Conservation (phyloP, 2,113 vertebrate genomes). For the Cyphomyrus plagiostoma region DNA sequence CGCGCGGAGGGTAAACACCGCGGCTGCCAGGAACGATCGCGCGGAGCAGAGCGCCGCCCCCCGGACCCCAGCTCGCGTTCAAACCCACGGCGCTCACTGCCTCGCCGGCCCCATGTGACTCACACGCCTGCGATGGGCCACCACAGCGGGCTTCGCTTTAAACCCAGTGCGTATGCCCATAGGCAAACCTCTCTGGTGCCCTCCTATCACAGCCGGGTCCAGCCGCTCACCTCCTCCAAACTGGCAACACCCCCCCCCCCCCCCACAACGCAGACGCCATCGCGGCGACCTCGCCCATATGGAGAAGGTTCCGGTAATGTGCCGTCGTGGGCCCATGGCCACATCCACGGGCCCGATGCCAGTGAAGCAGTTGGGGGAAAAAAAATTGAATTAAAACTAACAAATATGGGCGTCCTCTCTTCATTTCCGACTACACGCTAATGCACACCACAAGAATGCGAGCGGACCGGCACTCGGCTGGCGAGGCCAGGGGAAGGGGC, state of each 20-base stretch:
- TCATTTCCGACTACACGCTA: slow-evolving; percentile 26
- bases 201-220: neutral
- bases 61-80: neutral
- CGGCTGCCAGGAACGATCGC: slow-evolving; percentile 68
- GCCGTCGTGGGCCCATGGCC: neutral
- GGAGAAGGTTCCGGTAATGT: neutral
- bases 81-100: neutral
- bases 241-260: neutral
- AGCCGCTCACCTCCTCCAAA: neutral
- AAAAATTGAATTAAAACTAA: neutral
- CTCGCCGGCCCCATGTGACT: neutral
- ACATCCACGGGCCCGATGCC: neutral
- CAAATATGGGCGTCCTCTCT: slow-evolving; percentile 17
- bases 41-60: slow-evolving; percentile 30
- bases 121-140: neutral
- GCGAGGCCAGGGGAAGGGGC: neutral
- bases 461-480: slow-evolving; percentile 2
- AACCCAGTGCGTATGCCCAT: neutral
- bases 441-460: slow-evolving; percentile 22
- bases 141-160: neutral
- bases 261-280: neutral
- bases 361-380: neutral
- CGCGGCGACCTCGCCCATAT: neutral
- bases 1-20: slow-evolving; percentile 75
- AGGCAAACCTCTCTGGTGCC: neutral